Evolutionary conservation across 2,888 invertebrate species (phyloP), one percentile per base, ranked within the genome.

Genomic region (Phengaris arion): DNA sequence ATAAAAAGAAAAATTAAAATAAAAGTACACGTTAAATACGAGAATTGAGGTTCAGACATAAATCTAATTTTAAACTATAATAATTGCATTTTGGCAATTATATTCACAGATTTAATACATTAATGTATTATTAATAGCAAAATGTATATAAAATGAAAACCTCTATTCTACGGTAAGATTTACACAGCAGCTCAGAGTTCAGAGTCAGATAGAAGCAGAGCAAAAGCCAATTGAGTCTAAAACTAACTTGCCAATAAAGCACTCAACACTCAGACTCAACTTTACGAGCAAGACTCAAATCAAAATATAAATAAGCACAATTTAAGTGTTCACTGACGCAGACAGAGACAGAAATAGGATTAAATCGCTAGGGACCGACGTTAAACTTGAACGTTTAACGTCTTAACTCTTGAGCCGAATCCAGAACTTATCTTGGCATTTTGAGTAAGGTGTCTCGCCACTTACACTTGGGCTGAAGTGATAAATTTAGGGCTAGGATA

Each of bases 291-390:
- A 81, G 83, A 82, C 85, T 81, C 84, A 86, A 89, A 89, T 89
- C 84, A 83, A 83, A 79, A 85, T 85, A 89, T 89, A 91, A 90
- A 91, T 92, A 92, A 90, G 89, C 87, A 87, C 89, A 82, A 84
- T 87, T 87, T 85, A 84, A 84, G 83, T 81, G 84, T 84, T 80
- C 83, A 81, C 81, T 64, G 81, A 82, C 74, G 74, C 77, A 75
- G 76, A 75, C 74, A 73, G 81, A 80, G 78, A 82, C 85, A 79
- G 79, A 84, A 85, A 86, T 85, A 84, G 83, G 79, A 81, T 83
- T 75, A 76, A 77, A 78, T 78, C 80, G 80, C 81, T 81, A 78
- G 82, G 82, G 81, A 64, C 35, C 22, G 59, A 74, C 73, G 75
- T 77, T 76, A 79, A 79, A 78, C 74, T 69, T 68, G 69, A 77